Base-by-base conservation (phyloP, 2,888 invertebrate genomes). In the Plebejus anna region DNA sequence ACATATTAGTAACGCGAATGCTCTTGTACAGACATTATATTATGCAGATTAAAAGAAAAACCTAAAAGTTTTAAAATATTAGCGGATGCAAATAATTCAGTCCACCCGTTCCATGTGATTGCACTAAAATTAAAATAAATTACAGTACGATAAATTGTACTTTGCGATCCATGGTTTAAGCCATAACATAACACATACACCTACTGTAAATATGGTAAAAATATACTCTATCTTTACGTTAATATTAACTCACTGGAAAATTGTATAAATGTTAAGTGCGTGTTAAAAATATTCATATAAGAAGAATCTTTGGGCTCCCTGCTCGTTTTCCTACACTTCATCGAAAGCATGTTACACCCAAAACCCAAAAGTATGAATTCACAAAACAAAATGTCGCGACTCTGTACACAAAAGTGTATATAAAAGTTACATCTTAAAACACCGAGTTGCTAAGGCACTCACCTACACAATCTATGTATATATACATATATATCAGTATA, bases 371-470 rank as follows among this genome's bases (percentile, higher is more conserved):
- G 83, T 84, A 83, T 84, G 86, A 84, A 86, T 85, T 88, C 87
- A 88, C 82, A 51, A 73, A 55, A 5, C 28, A 73, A 73, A 73
- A 73, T 47, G 28, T 73, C 73, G 32, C 55, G 73, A 73, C 55
- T 73, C 51, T 55, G 16, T 73, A 73, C 73, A 73, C 73, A 73
- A 73, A 73, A 73, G 73, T 73, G 73, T 73, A 73, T 76, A 77
- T 76, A 84, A 87, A 88, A 87, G 85, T 83, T 83, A 83, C 84
- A 88, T 86, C 88, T 89, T 88, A 89, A 86, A 88, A 89, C 87
- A 90, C 84, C 89, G 93, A 93, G 92, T 92, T 89, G 93, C 93
- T 93, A 93, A 93, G 94, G 93, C 93, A 94, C 93, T 93, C 93
- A 90, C 82, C 90, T 91, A 91, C 88, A 84, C 84, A 83, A 86